These are phyloP conservation scores for Neotoma lepida DNA, from an alignment of 2,113 vertebrate species.

Conservation along the genomic window DNA sequence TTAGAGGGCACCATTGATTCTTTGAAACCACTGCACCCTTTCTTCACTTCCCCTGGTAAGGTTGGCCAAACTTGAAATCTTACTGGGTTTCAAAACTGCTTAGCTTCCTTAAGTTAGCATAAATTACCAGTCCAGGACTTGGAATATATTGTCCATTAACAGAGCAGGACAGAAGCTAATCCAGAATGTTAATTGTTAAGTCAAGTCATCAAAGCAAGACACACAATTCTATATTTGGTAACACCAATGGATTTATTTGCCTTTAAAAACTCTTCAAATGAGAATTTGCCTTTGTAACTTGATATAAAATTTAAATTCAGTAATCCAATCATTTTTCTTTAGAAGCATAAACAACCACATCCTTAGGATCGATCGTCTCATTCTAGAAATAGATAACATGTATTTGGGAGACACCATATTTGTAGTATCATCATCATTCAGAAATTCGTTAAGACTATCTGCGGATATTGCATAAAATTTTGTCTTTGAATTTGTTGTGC, in stretches of 20 bases:
- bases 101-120: neutral
- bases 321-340: conserved; percentile 21
- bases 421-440: conserved; percentile 42
- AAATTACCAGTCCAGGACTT: neutral
- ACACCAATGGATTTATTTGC: conserved; percentile 39
- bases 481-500: conserved; percentile 21
- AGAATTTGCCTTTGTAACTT: conserved; percentile 54
- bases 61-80: conserved; percentile 58
- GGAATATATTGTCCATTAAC: neutral
- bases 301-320: conserved; percentile 48
- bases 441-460: conserved; percentile 7
- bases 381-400: conserved; percentile 41
- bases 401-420: conserved; percentile 45
- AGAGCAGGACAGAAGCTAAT: conserved; percentile 44
- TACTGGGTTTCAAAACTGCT: conserved; percentile 59
- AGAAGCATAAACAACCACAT: conserved; percentile 49
- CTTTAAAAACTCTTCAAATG: conserved; percentile 53
- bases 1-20: conserved; percentile 87
- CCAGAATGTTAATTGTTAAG: conserved; percentile 20
- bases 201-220: neutral
- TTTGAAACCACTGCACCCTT: conserved; percentile 49
- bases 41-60: conserved; percentile 43
- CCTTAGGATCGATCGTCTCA: conserved; percentile 40
- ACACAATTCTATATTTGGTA: neutral
- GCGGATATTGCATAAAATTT: neutral